Percentiles rank a stretch among this genome's conserved stretches.
phyloP scores from a whole-genome alignment of 1,140 invertebrate genomes.

The Lepidostoma basale region DNA sequence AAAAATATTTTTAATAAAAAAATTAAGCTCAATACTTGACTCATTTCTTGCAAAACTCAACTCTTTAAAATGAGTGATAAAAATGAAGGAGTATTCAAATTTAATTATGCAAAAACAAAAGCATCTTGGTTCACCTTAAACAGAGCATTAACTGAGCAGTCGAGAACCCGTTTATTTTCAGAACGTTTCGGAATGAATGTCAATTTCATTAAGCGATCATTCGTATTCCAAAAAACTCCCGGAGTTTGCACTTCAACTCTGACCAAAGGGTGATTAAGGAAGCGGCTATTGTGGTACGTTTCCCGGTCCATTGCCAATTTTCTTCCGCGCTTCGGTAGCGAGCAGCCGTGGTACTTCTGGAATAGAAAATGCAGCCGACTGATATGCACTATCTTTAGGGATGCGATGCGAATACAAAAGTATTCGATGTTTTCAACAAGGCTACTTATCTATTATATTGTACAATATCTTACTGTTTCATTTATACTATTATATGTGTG shows the following conservation, averaged over 20 bases:
- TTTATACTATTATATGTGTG: too few species aligned
- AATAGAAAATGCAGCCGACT: constrained; percentile 33
- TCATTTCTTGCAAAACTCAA: too few species aligned
- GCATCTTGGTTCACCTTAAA: neutral
- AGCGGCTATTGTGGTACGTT: constrained; percentile 20
- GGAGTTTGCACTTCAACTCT: constrained; percentile 23
- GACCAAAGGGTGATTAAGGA: constrained; percentile 40
- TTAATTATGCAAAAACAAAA: too few species aligned
- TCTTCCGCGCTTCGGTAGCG: constrained; percentile 19
- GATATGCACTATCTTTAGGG: neutral
- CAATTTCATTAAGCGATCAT: constrained; percentile 11
- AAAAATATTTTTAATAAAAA: too few species aligned
- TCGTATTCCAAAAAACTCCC: constrained; percentile 17
- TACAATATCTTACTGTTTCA: too few species aligned
- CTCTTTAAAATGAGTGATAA: too few species aligned
- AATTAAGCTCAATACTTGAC: too few species aligned
- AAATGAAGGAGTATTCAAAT: too few species aligned
- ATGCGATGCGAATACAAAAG: too few species aligned
- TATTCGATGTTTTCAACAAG: too few species aligned
- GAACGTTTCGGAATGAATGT: neutral
- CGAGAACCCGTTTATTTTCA: neutral
- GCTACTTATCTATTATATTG: too few species aligned
- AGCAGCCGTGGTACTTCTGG: constrained; percentile 7
- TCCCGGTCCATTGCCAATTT: constrained; percentile 35
- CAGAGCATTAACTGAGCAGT: neutral